Conservation (phyloP, 2,888 invertebrate genomes). For the Muschampia plurimacula region DNA sequence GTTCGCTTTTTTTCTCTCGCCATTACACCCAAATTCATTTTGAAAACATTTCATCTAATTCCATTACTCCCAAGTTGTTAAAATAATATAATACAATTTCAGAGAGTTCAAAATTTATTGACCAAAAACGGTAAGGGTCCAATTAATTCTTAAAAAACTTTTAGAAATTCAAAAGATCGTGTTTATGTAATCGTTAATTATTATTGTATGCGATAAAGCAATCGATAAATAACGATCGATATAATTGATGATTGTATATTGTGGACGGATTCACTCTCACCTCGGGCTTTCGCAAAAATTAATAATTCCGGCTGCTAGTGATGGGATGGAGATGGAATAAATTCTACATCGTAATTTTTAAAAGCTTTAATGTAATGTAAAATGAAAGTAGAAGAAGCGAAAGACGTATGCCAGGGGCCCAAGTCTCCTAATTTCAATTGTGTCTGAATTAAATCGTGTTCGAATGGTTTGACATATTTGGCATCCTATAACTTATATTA, state of each 20-base stretch:
- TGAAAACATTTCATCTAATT: no score
- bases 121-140: not conserved
- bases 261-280: constrained; percentile 31
- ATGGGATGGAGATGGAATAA: not conserved
- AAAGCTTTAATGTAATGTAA: constrained; percentile 9
- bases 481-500: no score
- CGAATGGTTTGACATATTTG: no score
- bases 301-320: constrained; percentile 33
- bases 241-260: constrained; percentile 35
- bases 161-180: constrained; percentile 21
- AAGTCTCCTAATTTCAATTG: no score
- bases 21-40: no score
- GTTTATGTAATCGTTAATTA: constrained; percentile 32
- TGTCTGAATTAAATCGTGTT: no score
- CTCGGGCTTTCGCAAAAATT: constrained; percentile 33
- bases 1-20: no score
- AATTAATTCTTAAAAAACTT: constrained; percentile 14
- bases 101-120: no score
- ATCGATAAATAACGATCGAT: constrained; percentile 32
- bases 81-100: no score
- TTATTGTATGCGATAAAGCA: constrained; percentile 24
- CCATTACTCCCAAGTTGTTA: no score
- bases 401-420: no score
- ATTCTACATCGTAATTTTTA: not conserved
- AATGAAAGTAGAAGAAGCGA: no score